Conservation (phyloP, 2,888 invertebrate species). For the Elaeidobius kamerunicus region DNA sequence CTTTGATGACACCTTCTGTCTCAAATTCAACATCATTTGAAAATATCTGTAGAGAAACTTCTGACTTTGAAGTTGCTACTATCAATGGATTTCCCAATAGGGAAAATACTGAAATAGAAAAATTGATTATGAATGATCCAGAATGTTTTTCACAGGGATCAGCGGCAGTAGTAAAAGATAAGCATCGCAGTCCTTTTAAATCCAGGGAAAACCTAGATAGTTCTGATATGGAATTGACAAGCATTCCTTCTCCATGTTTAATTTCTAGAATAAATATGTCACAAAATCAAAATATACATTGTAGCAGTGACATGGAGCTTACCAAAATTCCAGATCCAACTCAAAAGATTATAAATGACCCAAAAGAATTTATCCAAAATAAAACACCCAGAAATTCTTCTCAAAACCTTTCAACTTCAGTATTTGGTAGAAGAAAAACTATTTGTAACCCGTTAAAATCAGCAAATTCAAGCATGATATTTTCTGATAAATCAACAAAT, state of each 20-base stretch:
- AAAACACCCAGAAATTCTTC: not conserved
- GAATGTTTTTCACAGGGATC: conserved; percentile 4
- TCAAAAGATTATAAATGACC: no score
- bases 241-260: conserved; percentile 1
- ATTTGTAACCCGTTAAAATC: conserved; percentile 14
- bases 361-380: not conserved
- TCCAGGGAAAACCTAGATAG: conserved; percentile 8
- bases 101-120: not conserved
- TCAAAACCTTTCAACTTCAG: not conserved
- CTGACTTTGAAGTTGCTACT: conserved; percentile 4
- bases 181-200: not conserved
- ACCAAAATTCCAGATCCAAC: not conserved
- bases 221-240: conserved; percentile 25
- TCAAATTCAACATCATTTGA: conserved; percentile 12
- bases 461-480: conserved; percentile 3
- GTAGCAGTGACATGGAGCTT: not conserved
- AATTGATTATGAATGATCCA: conserved; percentile 16
- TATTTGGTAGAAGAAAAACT: conserved; percentile 21
- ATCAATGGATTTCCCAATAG: conserved; percentile 1
- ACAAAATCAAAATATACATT: not conserved
- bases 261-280: not conserved
- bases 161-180: not conserved
- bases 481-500: not conserved
- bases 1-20: conserved; percentile 26
- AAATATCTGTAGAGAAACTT: conserved; percentile 1